Base-by-base conservation (phyloP, 2,888 invertebrate genomes). In the Synanthedon vespiformis region DNA sequence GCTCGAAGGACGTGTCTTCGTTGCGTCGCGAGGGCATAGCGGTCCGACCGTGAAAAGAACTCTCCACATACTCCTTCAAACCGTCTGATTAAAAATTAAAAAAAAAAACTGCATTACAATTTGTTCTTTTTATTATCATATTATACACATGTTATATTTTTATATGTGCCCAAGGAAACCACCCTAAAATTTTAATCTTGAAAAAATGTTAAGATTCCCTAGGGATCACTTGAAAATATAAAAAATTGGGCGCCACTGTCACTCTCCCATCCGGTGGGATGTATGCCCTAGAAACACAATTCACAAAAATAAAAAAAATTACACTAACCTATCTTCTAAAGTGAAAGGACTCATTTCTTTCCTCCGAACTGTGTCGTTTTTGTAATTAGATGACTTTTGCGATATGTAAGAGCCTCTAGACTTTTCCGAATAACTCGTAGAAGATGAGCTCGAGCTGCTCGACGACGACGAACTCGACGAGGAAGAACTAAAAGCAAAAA, bases 1-100 rank as follows among this genome's bases (percentile, higher is more conserved):
- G 87, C 61, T 92, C 92, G 70, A 92, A 92, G 40, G 90, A 89
- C 70, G 89, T 88, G 59, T 88, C 82, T 53, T 88, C 73, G 50
- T 70, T 63, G 52, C 77, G 71, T 0, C 77, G 72, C 2, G 71
- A 54, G n/a, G n/a, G n/a, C n/a, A n/a, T n/a, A n/a, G n/a, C n/a
- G n/a, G n/a, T n/a, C n/a, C n/a, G n/a, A n/a, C n/a, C n/a, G n/a
- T n/a, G n/a, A n/a, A n/a, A n/a, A 0, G 75, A 82, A 63, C 77
- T 81, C 56, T 87, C 87, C 0, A 80, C 81, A 64, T 83, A 85
- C 1, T 84, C 84, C 61, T 87, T 86, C 4, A 87, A 60, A 40
- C 86, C 85, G 58, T 87, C 87, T 87, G 74, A 10, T 8, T 4
- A 48, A 16, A 27, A 27, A 27, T 27, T 8, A 27, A 27, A 16